Evolutionary conservation across 2,113 vertebrate species (phyloP).

Genomic region (Xiphias gladius): DNA sequence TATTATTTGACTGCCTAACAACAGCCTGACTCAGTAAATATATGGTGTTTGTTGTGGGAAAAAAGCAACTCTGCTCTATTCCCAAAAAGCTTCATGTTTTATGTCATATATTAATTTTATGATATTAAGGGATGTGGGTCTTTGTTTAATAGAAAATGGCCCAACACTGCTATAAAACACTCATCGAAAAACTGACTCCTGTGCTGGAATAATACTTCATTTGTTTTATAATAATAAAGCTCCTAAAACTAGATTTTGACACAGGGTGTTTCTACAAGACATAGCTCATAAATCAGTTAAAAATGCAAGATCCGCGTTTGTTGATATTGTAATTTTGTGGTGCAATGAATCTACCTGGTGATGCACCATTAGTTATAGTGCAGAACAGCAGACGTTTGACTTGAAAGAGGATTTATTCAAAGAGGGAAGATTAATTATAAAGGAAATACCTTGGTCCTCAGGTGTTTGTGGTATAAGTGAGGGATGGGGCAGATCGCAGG

Average conservation of each 20-base stretch:
- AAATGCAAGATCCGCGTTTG: not conserved
- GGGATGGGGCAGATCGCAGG: constrained; percentile 75
- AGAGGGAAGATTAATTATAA: not conserved
- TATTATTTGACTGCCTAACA: too few species aligned
- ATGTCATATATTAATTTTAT: too few species aligned
- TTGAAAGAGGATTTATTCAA: not conserved
- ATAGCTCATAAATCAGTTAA: not conserved
- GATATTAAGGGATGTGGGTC: too few species aligned
- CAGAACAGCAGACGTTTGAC: constrained; percentile 3
- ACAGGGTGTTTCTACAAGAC: not conserved
- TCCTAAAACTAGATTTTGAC: not conserved
- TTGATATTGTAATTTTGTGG: not conserved
- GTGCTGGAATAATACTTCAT: not conserved
- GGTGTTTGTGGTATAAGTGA: constrained; percentile 75
- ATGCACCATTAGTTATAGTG: not conserved
- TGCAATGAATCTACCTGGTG: not conserved
- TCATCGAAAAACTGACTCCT: not conserved
- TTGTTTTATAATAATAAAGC: not conserved
- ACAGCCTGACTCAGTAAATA: not conserved
- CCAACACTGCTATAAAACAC: not conserved
- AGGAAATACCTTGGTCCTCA: constrained; percentile 70
- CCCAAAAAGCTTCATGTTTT: too few species aligned
- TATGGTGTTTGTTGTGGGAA: not conserved
- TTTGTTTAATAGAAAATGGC: not conserved
- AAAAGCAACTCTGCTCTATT: too few species aligned